These are phyloP conservation scores for Geococcyx californianus DNA, from an alignment of 2,113 vertebrate species.

Conservation along the genomic window DNA sequence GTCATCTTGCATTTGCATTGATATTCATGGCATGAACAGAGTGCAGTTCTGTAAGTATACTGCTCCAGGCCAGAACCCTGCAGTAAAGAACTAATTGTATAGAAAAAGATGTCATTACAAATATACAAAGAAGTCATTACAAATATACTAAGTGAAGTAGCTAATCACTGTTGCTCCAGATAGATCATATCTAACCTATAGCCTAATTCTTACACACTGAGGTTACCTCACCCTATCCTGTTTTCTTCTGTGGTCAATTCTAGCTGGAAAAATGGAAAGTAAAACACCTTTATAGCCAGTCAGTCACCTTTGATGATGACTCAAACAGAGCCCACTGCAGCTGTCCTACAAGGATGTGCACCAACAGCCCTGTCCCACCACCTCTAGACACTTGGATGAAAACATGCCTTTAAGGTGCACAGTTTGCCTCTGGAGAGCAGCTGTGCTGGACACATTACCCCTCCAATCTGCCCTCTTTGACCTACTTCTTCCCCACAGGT, in stretches of 20 bases:
- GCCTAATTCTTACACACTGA: background rate
- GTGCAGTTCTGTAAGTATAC: background rate
- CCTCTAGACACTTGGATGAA: background rate
- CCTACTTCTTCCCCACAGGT: background rate
- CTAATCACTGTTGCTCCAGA: background rate
- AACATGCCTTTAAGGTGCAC: background rate
- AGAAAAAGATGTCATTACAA: background rate
- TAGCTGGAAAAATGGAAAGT: background rate
- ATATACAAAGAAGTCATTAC: background rate
- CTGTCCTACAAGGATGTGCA: background rate
- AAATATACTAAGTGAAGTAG: background rate
- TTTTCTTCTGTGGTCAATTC: background rate
- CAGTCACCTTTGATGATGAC: background rate
- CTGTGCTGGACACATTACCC: rapidly evolving
- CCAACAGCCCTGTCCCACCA: background rate
- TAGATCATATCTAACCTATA: background rate
- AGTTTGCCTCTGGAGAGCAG: background rate
- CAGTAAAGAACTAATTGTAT: background rate
- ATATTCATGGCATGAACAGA: background rate
- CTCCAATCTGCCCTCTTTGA: background rate
- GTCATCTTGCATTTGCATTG: background rate
- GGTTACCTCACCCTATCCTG: background rate
- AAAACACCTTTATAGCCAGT: background rate
- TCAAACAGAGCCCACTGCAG: background rate
- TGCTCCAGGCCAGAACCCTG: background rate